Evolutionary conservation across 2,113 vertebrate species (phyloP).

Genomic region (Plotosus lineatus): DNA sequence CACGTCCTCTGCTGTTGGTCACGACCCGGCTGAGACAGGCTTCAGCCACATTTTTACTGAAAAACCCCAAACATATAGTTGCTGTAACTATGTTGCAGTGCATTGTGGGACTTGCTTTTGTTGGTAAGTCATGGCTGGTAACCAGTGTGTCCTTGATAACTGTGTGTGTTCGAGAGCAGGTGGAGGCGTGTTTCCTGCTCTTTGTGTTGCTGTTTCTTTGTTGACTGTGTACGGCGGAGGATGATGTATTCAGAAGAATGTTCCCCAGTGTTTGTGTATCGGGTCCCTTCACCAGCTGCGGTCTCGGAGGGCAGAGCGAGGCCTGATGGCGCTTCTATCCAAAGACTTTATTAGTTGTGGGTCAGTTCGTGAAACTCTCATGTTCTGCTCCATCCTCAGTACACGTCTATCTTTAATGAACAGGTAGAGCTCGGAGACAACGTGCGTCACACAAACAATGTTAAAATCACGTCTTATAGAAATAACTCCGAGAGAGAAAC

Average conservation of each 20-base stretch:
- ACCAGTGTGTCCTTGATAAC: neutral
- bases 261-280: neutral
- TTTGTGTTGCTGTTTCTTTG: neutral
- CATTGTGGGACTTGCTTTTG: neutral
- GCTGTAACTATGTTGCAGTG: neutral
- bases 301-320: neutral
- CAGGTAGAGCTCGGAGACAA: neutral
- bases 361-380: slow-evolving; percentile 21
- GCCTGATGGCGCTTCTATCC: neutral
- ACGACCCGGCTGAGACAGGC: too few species aligned
- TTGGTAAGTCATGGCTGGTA: neutral
- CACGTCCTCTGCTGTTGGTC: too few species aligned
- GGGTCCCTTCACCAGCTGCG: neutral
- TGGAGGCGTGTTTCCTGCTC: neutral
- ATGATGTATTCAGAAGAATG: neutral
- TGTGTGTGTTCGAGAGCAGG: neutral
- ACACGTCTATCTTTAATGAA: slow-evolving; percentile 9
- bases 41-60: too few species aligned
- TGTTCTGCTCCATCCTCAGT: slow-evolving; percentile 11
- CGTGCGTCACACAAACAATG: neutral
- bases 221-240: neutral
- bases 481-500: too few species aligned
- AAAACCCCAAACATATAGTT: neutral
- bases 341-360: slow-evolving; percentile 20
- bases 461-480: too few species aligned